A percentile compares a stretch with the other conserved stretches of the same genome.
Evolutionary conservation across 2,797 vertebrate species (phyloP).

Genomic region (Pangasius djambal): DNA sequence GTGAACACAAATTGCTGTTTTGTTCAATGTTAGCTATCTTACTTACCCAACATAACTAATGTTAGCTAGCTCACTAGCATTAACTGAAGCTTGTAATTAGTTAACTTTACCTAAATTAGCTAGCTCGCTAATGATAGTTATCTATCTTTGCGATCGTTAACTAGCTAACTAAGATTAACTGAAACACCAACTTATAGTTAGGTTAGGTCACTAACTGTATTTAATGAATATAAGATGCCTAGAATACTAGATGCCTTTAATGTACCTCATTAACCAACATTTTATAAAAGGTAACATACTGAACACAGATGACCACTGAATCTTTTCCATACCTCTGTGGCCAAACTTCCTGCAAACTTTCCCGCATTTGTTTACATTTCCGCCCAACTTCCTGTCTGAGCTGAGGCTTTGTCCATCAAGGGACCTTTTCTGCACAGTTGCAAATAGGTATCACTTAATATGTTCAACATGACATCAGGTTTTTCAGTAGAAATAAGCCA

Average conservation of each 20-base stretch:
- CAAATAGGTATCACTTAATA: background rate
- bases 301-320: background rate
- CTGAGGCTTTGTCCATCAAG: background rate
- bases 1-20: background rate
- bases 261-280: background rate
- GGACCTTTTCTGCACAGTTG: background rate
- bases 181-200: background rate
- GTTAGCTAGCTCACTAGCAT: background rate
- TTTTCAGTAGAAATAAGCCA: background rate
- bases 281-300: background rate
- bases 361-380: slow-evolving; percentile 9
- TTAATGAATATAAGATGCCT: background rate
- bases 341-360: slow-evolving; percentile 15
- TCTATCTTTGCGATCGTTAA: background rate
- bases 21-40: background rate
- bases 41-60: background rate
- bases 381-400: slow-evolving; percentile 8
- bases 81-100: background rate
- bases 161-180: background rate
- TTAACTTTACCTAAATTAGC: background rate
- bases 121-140: background rate
- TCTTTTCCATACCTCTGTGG: background rate
- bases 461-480: background rate
- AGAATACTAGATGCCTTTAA: background rate
- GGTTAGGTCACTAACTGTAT: background rate